A percentile compares a stretch with the other conserved stretches of the same genome.
Conservation (phyloP, 2,797 vertebrate genomes). For the Tachyglossus aculeatus region DNA sequence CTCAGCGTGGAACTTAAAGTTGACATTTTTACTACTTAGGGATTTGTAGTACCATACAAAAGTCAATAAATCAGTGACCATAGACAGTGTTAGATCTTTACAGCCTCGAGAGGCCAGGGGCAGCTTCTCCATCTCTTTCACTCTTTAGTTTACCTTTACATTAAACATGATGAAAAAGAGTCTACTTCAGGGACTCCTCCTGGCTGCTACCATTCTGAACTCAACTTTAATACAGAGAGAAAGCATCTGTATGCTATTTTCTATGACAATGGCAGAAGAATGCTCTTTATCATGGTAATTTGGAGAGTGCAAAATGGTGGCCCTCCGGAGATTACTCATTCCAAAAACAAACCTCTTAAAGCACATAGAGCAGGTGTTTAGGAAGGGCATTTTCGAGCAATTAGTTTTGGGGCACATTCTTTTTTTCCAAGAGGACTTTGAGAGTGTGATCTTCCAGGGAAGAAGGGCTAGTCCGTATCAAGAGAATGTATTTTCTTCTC, state of each 20-base stretch:
- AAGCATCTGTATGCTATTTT: neutral
- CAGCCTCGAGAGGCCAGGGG: neutral
- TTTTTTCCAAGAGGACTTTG: neutral
- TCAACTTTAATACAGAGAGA: neutral
- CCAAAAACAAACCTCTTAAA: neutral
- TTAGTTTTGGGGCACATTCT: neutral
- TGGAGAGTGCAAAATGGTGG: neutral
- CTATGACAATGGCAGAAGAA: neutral
- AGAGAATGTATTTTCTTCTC: neutral
- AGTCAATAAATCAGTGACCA: neutral
- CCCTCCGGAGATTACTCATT: neutral
- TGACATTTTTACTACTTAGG: neutral
- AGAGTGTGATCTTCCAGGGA: neutral
- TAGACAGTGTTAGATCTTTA: neutral
- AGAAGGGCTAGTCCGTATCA: neutral
- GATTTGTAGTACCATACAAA: neutral
- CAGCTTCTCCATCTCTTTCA: conserved; percentile 1
- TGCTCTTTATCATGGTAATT: neutral
- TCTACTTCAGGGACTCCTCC: conserved; percentile 23
- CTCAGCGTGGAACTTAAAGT: neutral
- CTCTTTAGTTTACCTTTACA: conserved; percentile 19
- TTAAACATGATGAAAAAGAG: neutral
- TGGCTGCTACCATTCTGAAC: neutral
- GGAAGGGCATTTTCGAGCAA: neutral
- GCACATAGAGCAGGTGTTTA: neutral